A percentile compares a stretch with the other conserved stretches of the same genome.
These are phyloP conservation scores for Caenorhabditis imperialis DNA, from an alignment of 2,888 invertebrate species.

Conservation along the genomic window DNA sequence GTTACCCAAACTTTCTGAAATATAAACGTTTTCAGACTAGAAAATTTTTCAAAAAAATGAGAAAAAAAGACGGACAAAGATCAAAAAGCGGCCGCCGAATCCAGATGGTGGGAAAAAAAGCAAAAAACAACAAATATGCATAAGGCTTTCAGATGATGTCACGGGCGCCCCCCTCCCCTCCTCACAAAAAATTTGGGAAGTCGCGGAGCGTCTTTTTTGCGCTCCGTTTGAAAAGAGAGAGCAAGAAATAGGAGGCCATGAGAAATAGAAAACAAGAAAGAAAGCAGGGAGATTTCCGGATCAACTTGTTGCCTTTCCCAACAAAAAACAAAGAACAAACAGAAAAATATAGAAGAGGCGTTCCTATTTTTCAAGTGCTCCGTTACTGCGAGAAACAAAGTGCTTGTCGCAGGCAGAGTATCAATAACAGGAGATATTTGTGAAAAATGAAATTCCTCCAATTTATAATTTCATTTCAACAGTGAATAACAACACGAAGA, in stretches of 20 bases:
- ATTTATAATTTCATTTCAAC: too few species aligned
- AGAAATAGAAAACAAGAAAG: conserved; percentile 20
- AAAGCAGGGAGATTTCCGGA: conserved; percentile 30
- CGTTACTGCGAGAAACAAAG: too few species aligned
- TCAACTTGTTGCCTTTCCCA: conserved; percentile 49
- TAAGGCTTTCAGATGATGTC: conserved; percentile 34
- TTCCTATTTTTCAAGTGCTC: too few species aligned
- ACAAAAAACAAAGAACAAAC: conserved; percentile 27
- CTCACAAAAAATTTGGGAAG: conserved; percentile 13
- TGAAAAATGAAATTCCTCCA: not conserved
- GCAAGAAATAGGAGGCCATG: conserved; percentile 9
- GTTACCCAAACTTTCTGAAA: conserved; percentile 44
- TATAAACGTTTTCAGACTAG: not conserved
- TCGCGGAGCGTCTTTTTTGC: conserved; percentile 9
- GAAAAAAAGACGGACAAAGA: not conserved
- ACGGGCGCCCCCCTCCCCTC: conserved; percentile 6
- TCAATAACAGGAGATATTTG: not conserved
- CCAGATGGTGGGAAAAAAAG: not conserved
- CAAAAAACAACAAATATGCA: conserved; percentile 9
- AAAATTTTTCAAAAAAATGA: not conserved
- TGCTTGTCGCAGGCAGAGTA: too few species aligned
- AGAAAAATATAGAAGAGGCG: too few species aligned
- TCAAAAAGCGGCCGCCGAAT: conserved; percentile 4
- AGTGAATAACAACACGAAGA: too few species aligned
- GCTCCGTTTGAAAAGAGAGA: conserved; percentile 13